phyloP scores from a whole-genome alignment of 2,797 vertebrate species.

The Paedocypris micromegethes region DNA sequence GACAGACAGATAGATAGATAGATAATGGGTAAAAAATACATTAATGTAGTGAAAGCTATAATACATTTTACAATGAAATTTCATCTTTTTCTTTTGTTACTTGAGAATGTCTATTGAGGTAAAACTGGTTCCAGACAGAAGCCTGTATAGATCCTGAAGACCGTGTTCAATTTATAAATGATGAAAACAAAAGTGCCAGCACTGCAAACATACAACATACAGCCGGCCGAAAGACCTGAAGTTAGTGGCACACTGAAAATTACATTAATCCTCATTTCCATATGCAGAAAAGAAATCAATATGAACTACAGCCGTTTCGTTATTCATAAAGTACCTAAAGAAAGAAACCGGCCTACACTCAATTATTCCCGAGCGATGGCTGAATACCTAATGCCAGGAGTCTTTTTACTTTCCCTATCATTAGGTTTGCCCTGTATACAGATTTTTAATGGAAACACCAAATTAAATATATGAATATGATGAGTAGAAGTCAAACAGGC shows the following conservation, averaged over 20 bases:
- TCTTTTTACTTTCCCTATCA: constrained; percentile 31
- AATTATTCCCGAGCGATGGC: constrained; percentile 25
- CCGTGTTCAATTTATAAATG: too few species aligned
- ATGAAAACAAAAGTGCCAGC: neutral
- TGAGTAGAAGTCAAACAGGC: constrained; percentile 14
- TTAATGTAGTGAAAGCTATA: too few species aligned
- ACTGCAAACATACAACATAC: constrained; percentile 3
- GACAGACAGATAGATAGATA: too few species aligned
- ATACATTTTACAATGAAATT: too few species aligned
- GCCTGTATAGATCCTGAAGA: too few species aligned
- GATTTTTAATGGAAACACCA: constrained; percentile 12
- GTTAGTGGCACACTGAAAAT: neutral
- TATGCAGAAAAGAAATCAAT: constrained; percentile 21
- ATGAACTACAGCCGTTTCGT: constrained; percentile 8
- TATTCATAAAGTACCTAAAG: constrained; percentile 14
- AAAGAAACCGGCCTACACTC: constrained; percentile 6
- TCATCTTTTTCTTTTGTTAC: too few species aligned
- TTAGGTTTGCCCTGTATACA: constrained; percentile 9
- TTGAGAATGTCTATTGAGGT: too few species aligned
- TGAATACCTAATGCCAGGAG: constrained; percentile 25
- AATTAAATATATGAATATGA: constrained; percentile 44
- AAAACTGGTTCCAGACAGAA: too few species aligned
- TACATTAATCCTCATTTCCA: constrained; percentile 40
- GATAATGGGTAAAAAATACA: too few species aligned
- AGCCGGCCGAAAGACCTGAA: neutral